Evolutionary conservation across 2,797 vertebrate genomes (phyloP), one percentile per base, ranked within the genome.

Genomic region (Sebastes oblongus): DNA sequence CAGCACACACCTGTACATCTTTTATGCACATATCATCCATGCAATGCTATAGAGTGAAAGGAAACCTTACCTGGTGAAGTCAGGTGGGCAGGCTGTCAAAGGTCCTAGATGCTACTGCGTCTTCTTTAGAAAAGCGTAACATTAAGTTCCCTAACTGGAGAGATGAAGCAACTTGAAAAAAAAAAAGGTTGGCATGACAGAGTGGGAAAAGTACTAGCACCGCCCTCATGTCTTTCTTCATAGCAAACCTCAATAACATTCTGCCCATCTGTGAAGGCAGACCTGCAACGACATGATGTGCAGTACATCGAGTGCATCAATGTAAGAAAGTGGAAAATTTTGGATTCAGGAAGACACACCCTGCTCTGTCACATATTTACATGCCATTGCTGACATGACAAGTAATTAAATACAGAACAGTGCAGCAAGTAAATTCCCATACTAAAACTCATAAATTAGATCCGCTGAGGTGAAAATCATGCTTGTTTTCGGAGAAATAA

Each of bases 131-230:
- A 55, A 62, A 76, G 56, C 34, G 1, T 42, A 46, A 68, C 30
- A 65, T 73, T 64, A 76, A 79, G 70, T 81, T 83, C 65, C 14
- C 13, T 71, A 27, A 39, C 13, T 72, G 13, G 18, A 14, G 39
- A 12, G 84, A 69, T 66, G 66, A 83, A 24, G 69, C 84, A 84
- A 77, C 36, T 24, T 55, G 1, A 54, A 18, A 66, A 46, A 66
- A 36, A 13, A 36, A 13, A 62, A 68, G 50, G 30, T 55, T 87
- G 82, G 62, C 58, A 67, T 64, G 62, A 76, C 27, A 46, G 64
- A 72, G 59, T 71, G 30, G 90, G 93, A 92, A 92, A 93, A 91
- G 66, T 92, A 92, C 91, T 80, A 75, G 91, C 82, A 34, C 89
- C 84, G n/a, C 93, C 92, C 84, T 75, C 52, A 4, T 4, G 8